Percentiles rank a stretch among this genome's conserved stretches.
phyloP scores from a whole-genome alignment of 1,140 invertebrate genomes.

The Drosophila nannoptera region DNA sequence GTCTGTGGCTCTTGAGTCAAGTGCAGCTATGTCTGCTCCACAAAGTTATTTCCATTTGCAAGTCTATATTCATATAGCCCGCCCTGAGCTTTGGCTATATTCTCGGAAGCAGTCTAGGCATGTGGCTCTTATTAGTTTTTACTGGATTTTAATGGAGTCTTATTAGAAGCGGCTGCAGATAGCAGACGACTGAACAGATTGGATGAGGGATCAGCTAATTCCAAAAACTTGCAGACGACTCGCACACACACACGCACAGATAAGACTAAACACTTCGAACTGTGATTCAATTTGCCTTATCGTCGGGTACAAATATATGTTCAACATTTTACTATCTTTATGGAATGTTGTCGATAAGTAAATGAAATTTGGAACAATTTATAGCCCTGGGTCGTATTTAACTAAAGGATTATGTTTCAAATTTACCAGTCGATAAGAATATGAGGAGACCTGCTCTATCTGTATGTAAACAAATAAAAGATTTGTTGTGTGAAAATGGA shows the following conservation, averaged over 20 bases:
- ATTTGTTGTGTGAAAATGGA: not conserved
- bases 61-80: slow-evolving; percentile 55
- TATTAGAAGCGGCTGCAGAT: not conserved
- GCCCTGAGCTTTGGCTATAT: slow-evolving; percentile 5
- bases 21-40: slow-evolving; percentile 51
- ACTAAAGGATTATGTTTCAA: slow-evolving; percentile 5
- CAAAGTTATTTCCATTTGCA: slow-evolving; percentile 53
- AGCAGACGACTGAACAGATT: not conserved
- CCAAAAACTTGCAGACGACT: not conserved
- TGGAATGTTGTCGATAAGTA: slow-evolving; percentile 22
- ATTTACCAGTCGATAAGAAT: slow-evolving; percentile 13
- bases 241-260: slow-evolving; percentile 1
- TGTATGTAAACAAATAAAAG: not conserved
- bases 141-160: slow-evolving; percentile 14
- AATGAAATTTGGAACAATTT: slow-evolving; percentile 5
- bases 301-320: slow-evolving; percentile 10
- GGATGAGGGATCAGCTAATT: slow-evolving; percentile 5
- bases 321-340: slow-evolving; percentile 3
- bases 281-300: slow-evolving; percentile 30
- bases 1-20: slow-evolving; percentile 40
- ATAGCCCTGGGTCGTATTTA: not conserved
- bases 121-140: slow-evolving; percentile 25
- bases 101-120: slow-evolving; percentile 23
- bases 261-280: slow-evolving; percentile 13
- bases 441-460: not conserved